Base-by-base conservation (phyloP, 2,113 vertebrate genomes). In the Perccottus glenii region DNA sequence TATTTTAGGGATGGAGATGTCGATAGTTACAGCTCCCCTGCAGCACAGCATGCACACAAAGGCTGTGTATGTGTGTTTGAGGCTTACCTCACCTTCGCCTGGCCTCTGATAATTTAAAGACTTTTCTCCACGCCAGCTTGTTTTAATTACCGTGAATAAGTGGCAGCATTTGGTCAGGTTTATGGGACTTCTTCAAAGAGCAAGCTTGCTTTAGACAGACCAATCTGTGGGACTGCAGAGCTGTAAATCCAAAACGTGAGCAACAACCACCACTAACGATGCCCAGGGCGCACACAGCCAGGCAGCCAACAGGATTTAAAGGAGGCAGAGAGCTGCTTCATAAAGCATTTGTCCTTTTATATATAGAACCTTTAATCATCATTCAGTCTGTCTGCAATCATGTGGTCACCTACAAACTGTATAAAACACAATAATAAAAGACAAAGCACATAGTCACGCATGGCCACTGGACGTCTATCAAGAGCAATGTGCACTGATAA, bases 81-180 rank as follows among this genome's bases (percentile, higher is more conserved):
- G 83, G 61, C 78, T 82, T 82, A 77, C 84, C 83, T 91, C 85
- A n/a, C n/a, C n/a, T n/a, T 86, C 73, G 79, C 82, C 57, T 56
- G 67, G 84, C 83, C 60, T 73, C 78, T 82, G 83, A 90, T 93
- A 91, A 90, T 90, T 82, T 85, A 83, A 90, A 27, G 85, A 85
- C 81, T 70, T 88, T 90, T 72, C 86, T 85, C 77, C 87, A 87
- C 65, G 14, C 82, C 92, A 92, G 86, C 89, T 93, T 93, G 90
- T 89, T 93, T 94, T 93, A 95, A 95, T 95, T 94, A 94, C 91
- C 70, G 86, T 82, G 85, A 86, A 87, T 86, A 92, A 92, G 89
- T 88, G 73, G 87, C 83, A 87, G 87, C 86, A 90, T 94, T 94
- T 93, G 93, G 91, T 86, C 85, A 90, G 86, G 75, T 92, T 93